phyloP scores from a whole-genome alignment of 2,888 invertebrate genomes.

The Liposcelis brunnea region DNA sequence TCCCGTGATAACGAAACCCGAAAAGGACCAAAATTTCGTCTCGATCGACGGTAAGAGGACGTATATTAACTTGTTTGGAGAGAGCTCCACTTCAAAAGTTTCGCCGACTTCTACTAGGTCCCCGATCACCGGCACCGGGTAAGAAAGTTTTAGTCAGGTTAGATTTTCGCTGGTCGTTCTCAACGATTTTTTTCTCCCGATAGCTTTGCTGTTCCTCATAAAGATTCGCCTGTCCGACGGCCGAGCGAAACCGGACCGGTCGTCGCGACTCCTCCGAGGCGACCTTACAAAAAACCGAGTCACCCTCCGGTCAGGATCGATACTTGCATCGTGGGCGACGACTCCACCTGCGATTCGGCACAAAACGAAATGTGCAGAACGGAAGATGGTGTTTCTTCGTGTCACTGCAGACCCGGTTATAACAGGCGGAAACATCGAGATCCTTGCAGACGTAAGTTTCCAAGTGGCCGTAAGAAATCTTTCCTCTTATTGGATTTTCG shows the following conservation, averaged over 20 bases:
- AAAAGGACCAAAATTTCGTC: constrained; percentile 69
- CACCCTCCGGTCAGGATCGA: constrained; percentile 67
- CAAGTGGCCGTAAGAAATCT: constrained; percentile 1
- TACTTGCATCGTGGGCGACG: constrained; percentile 86
- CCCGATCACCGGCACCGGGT: constrained; percentile 13
- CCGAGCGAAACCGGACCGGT: neutral
- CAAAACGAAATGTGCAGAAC: constrained; percentile 79
- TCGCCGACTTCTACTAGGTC: constrained; percentile 24
- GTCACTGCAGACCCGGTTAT: constrained; percentile 64
- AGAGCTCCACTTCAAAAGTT: constrained; percentile 26
- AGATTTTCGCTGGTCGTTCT: too few relatives aligned
- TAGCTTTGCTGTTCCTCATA: neutral
- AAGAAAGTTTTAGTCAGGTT: constrained; percentile 7
- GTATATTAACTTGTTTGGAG: constrained; percentile 69
- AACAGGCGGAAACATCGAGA: constrained; percentile 50
- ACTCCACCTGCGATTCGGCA: constrained; percentile 73
- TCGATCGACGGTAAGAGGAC: constrained; percentile 84
- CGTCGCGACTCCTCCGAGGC: constrained; percentile 5
- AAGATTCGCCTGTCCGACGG: neutral
- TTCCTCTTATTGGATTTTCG: constrained; percentile 9
- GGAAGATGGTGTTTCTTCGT: constrained; percentile 70
- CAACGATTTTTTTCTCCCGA: too few relatives aligned
- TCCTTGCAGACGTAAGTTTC: constrained; percentile 42
- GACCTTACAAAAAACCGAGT: constrained; percentile 26
- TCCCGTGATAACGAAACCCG: constrained; percentile 50